These are phyloP conservation scores for Drosophila parthenogenetica DNA, from an alignment of 2,888 invertebrate genomes.

Conservation along the genomic window DNA sequence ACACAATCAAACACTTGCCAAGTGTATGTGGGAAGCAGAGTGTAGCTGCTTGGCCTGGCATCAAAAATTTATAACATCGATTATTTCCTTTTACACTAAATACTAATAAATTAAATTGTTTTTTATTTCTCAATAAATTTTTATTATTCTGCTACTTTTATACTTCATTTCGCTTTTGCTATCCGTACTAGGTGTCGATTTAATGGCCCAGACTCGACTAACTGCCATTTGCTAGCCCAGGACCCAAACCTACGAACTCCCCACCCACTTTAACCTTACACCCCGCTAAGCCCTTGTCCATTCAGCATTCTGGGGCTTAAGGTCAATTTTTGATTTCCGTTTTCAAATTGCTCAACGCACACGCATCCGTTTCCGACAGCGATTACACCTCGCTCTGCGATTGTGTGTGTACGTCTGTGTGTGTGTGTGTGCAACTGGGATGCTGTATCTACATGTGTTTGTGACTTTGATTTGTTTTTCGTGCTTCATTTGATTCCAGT, in stretches of 20 bases:
- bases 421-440: conserved; percentile 34
- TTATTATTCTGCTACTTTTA: conserved; percentile 82
- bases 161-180: conserved; percentile 67
- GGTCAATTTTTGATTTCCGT: conserved; percentile 81
- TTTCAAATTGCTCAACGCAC: conserved; percentile 78
- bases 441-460: neutral
- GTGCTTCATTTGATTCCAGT: conserved; percentile 76
- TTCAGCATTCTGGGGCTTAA: conserved; percentile 55
- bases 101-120: conserved; percentile 84
- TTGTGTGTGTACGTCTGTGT: conserved; percentile 24
- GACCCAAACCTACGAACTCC: neutral
- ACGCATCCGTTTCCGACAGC: conserved; percentile 74
- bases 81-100: conserved; percentile 82
- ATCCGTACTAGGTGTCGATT: conserved; percentile 74
- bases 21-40: conserved; percentile 11
- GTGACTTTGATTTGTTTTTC: conserved; percentile 78
- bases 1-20: conserved; percentile 40
- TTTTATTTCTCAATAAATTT: conserved; percentile 84
- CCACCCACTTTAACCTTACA: neutral
- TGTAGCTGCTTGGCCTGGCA: conserved; percentile 41
- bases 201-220: conserved; percentile 65
- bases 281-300: conserved; percentile 20
- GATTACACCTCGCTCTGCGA: conserved; percentile 49
- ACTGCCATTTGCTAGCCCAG: conserved; percentile 6
- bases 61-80: conserved; percentile 82